These are phyloP conservation scores for Meandrusa payeni DNA, from an alignment of 2,888 invertebrate genomes.

Conservation along the genomic window DNA sequence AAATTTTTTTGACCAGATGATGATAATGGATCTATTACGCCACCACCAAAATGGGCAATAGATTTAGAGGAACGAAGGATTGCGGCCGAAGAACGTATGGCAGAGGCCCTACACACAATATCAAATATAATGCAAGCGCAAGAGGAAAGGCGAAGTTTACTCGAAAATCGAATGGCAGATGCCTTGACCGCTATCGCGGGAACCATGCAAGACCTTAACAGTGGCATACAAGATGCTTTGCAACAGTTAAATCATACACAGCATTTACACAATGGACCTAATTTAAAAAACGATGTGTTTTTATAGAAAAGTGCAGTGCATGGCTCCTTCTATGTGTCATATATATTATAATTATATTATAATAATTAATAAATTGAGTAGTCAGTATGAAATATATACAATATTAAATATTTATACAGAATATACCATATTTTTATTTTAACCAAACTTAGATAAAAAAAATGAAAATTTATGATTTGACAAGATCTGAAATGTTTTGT, in stretches of 20 bases:
- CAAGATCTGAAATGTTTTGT: too few species aligned
- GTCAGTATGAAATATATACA: too few species aligned
- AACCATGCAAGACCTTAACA: constrained; percentile 57
- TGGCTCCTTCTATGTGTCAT: constrained; percentile 4
- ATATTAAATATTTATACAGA: too few species aligned
- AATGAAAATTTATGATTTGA: too few species aligned
- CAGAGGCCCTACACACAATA: constrained; percentile 58
- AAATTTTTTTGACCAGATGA: constrained; percentile 39
- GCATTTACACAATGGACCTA: constrained; percentile 41
- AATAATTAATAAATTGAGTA: neutral
- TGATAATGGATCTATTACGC: constrained; percentile 38
- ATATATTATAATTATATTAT: neutral
- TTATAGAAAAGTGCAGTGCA: constrained; percentile 26
- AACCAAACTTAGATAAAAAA: too few species aligned
- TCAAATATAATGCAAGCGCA: constrained; percentile 51
- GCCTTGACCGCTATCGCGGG: constrained; percentile 54
- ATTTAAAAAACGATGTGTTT: constrained; percentile 48
- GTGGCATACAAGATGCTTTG: constrained; percentile 54
- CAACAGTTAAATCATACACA: constrained; percentile 46
- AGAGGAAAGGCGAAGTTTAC: constrained; percentile 48
- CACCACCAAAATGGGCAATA: constrained; percentile 66
- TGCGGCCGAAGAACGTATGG: constrained; percentile 62
- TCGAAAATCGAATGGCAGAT: constrained; percentile 55
- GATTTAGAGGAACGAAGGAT: constrained; percentile 62
- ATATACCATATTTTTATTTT: too few species aligned